These are phyloP conservation scores for Pyrrhura leucotis DNA, from an alignment of 2,797 vertebrate genomes.

Conservation along the genomic window DNA sequence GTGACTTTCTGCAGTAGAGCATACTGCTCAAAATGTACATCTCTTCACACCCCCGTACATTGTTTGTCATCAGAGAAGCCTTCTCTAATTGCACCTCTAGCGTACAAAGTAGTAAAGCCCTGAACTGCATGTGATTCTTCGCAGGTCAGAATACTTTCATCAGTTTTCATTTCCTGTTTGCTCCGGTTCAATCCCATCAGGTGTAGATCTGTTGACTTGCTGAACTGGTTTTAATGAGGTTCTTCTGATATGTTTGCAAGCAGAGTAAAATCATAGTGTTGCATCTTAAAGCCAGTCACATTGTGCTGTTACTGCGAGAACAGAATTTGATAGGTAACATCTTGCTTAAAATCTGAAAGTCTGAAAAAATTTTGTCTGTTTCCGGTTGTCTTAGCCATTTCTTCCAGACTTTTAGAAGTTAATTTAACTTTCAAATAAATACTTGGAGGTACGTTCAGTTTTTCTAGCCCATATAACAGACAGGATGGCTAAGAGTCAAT, in stretches of 20 bases:
- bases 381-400: not conserved
- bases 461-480: not conserved
- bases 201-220: not conserved
- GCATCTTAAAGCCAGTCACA: not conserved
- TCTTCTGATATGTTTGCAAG: not conserved
- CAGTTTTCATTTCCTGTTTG: constrained; percentile 26
- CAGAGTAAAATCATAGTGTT: not conserved
- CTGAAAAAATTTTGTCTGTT: not conserved
- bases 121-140: not conserved
- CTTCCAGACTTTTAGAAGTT: not conserved
- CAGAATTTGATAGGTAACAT: not conserved
- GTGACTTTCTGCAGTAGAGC: not conserved
- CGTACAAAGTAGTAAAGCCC: not conserved
- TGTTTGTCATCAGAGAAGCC: not conserved
- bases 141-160: not conserved
- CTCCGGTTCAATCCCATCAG: not conserved
- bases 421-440: not conserved
- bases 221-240: not conserved
- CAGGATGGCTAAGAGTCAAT: not conserved
- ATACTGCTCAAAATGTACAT: not conserved
- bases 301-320: not conserved
- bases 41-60: not conserved
- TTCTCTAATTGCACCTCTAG: not conserved
- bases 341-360: not conserved
- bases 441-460: not conserved